Evolutionary conservation across 2,113 vertebrate species (phyloP).

Genomic region (Ginglymostoma cirratum): DNA sequence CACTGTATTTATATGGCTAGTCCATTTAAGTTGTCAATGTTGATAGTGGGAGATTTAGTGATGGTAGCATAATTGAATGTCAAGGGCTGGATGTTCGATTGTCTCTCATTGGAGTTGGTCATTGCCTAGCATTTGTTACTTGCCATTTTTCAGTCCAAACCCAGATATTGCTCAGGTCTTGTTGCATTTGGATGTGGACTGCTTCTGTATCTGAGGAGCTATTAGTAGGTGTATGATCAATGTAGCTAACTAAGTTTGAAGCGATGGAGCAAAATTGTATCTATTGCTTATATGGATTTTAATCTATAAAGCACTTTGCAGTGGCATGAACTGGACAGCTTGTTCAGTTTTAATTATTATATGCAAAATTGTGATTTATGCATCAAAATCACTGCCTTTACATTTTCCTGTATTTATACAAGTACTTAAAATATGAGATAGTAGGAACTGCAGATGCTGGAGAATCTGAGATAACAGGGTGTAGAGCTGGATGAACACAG

Average conservation of each 20-base stretch:
- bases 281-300: neutral
- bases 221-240: neutral
- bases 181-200: neutral
- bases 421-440: neutral
- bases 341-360: neutral
- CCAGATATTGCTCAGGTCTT: too few species aligned
- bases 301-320: neutral
- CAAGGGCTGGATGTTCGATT: too few species aligned
- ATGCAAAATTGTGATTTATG: neutral
- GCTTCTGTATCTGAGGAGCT: neutral
- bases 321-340: neutral
- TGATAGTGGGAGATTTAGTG: too few species aligned
- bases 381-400: neutral
- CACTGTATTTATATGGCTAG: too few species aligned
- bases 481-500: too few species aligned
- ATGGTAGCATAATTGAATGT: too few species aligned
- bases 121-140: too few species aligned
- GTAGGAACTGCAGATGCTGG: too few species aligned
- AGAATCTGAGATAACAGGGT: too few species aligned
- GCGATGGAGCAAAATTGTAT: neutral
- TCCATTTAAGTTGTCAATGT: too few species aligned
- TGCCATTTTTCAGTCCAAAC: too few species aligned
- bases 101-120: too few species aligned
- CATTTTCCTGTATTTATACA: neutral
- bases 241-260: neutral